These are phyloP conservation scores for Drosophila lacteicornis DNA, from an alignment of 1,140 invertebrate species.

Conservation along the genomic window DNA sequence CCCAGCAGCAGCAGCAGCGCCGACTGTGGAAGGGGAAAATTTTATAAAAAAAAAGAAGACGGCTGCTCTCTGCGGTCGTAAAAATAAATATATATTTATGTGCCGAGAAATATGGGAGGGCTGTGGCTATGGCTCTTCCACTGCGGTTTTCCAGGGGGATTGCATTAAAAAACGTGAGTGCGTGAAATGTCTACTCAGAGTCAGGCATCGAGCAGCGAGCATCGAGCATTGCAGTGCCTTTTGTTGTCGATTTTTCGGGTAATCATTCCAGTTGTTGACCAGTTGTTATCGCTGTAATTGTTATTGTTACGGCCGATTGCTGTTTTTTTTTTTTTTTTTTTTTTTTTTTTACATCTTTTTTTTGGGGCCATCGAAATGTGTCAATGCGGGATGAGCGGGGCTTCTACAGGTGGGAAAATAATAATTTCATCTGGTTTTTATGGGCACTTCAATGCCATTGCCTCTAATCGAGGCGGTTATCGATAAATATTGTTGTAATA, in stretches of 20 bases:
- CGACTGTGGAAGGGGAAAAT: background rate
- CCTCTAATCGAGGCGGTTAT: background rate
- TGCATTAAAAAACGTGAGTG: conserved; percentile 83
- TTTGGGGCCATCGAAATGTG: conserved; percentile 60
- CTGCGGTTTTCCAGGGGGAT: conserved; percentile 53
- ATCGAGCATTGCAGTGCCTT: conserved; percentile 35
- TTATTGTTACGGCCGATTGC: conserved; percentile 46
- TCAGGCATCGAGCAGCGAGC: background rate
- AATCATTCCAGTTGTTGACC: conserved; percentile 33
- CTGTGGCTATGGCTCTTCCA: background rate
- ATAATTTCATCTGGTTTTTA: conserved; percentile 19
- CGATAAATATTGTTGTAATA: background rate
- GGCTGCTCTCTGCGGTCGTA: conserved; percentile 39
- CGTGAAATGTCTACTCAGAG: conserved; percentile 63
- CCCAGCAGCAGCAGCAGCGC: background rate
- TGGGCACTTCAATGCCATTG: conserved; percentile 19
- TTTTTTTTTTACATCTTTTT: background rate
- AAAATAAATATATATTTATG: conserved; percentile 51
- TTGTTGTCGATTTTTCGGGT: conserved; percentile 36
- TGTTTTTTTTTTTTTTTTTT: background rate
- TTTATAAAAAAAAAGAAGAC: conserved; percentile 3
- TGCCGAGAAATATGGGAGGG: conserved; percentile 13
- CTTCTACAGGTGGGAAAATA: conserved; percentile 32
- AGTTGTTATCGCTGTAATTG: conserved; percentile 44
- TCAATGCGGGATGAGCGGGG: conserved; percentile 51